Evolutionary conservation across 2,113 vertebrate species (phyloP).

Genomic region (human): DNA sequence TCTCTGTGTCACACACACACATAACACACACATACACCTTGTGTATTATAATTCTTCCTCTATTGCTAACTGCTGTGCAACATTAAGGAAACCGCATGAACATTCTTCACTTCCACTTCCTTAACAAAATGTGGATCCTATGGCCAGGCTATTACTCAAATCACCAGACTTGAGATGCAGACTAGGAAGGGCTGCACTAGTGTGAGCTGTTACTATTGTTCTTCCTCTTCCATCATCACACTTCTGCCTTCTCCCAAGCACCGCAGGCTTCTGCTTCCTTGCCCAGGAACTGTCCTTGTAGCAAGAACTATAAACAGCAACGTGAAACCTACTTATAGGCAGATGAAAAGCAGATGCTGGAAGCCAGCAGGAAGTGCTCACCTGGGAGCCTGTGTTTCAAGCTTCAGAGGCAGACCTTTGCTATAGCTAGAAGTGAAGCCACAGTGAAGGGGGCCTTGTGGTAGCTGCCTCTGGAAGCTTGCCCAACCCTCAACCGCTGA

Average conservation of each 20-base stretch:
- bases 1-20: background rate
- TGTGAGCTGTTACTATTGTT: background rate
- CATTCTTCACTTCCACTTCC: no score
- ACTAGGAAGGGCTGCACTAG: background rate
- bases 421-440: background rate
- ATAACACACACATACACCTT: background rate
- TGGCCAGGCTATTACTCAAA: background rate
- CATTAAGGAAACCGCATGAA: background rate
- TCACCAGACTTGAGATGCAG: background rate
- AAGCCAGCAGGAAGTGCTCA: background rate
- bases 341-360: slow-evolving; percentile 43
- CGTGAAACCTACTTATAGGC: background rate
- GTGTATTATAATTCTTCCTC: background rate
- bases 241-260: background rate
- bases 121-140: background rate
- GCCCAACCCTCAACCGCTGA: background rate
- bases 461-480: slow-evolving; percentile 2
- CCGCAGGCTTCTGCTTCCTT: background rate
- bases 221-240: accelerated
- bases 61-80: background rate
- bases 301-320: background rate
- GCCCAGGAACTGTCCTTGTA: background rate
- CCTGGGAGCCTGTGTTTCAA: background rate
- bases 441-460: background rate
- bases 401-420: background rate